A percentile compares a stretch with the other conserved stretches of the same genome.
These are phyloP conservation scores for Meiosimyza decipiens DNA, from an alignment of 2,888 invertebrate genomes.

Conservation along the genomic window DNA sequence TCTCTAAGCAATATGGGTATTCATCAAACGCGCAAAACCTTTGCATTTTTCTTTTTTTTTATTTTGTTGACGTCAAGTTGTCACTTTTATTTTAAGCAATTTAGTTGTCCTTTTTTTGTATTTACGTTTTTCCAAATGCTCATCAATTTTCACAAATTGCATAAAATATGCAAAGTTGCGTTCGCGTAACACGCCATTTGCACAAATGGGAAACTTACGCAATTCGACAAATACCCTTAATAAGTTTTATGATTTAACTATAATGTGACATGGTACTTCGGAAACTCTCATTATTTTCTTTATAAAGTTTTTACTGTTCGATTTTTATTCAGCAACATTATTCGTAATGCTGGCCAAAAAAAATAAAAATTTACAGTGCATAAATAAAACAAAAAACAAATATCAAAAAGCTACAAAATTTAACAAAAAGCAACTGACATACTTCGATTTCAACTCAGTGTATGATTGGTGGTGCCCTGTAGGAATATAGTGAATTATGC, in stretches of 20 bases:
- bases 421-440: not conserved
- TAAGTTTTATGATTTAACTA: not conserved
- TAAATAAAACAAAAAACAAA: not conserved
- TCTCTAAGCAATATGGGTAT: no score
- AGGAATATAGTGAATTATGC: no score
- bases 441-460: not conserved
- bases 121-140: no score
- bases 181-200: no score
- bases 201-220: no score
- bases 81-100: no score
- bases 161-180: no score
- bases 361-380: slow-evolving; percentile 27
- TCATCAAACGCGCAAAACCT: no score
- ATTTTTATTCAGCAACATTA: slow-evolving; percentile 13
- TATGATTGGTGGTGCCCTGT: not conserved
- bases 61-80: no score
- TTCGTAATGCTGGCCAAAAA: slow-evolving; percentile 25
- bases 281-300: not conserved
- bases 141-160: no score
- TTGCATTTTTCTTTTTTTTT: no score
- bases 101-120: no score
- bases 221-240: not conserved
- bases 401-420: not conserved
- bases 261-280: not conserved
- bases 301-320: not conserved